These are phyloP conservation scores for Pandemis corylana DNA, from an alignment of 2,888 invertebrate species.

Conservation along the genomic window DNA sequence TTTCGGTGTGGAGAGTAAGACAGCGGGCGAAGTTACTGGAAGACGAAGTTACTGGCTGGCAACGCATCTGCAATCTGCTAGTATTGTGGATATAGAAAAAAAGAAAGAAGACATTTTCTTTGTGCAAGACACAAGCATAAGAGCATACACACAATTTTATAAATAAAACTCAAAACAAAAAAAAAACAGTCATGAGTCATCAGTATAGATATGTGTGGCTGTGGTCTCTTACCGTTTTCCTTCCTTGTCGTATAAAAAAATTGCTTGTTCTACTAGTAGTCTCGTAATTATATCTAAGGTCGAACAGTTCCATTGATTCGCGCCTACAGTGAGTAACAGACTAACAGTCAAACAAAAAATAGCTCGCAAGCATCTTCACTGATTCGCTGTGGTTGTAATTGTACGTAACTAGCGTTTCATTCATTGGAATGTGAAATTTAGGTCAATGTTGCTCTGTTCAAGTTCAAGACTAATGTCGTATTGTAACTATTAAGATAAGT, in stretches of 20 bases:
- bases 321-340: background rate
- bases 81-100: no score
- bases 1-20: no score
- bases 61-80: no score
- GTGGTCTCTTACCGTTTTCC: no score
- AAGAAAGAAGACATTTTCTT: no score
- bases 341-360: slow-evolving; percentile 12
- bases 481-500: background rate
- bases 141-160: no score
- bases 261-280: background rate
- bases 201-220: no score
- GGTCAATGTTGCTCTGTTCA: slow-evolving; percentile 33
- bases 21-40: no score
- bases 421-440: slow-evolving; percentile 31
- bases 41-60: no score
- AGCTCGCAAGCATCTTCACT: slow-evolving; percentile 1
- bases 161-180: no score
- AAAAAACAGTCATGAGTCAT: no score
- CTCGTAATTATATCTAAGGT: slow-evolving; percentile 1
- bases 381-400: slow-evolving; percentile 2
- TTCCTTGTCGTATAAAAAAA: background rate
- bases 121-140: no score
- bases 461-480: slow-evolving; percentile 31
- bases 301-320: background rate
- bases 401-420: slow-evolving; percentile 27